Evolutionary conservation across 2,797 vertebrate genomes (phyloP), one percentile per base, ranked within the genome.

Genomic region (Sebastes flavidus): DNA sequence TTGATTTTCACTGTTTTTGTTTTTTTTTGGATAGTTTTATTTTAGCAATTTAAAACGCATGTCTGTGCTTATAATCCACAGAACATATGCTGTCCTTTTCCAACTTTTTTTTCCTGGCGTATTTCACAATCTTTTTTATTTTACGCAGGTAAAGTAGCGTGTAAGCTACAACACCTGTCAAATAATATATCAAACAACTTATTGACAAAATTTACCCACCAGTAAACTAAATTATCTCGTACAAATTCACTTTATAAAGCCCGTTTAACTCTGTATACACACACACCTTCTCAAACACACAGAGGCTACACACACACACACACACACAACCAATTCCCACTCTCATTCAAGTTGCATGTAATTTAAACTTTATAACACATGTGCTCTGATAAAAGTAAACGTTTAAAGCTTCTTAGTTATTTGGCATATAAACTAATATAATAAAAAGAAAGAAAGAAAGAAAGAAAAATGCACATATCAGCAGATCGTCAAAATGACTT

Each of bases 321-420:
- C 73, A 56, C 46, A 27, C 34, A 29, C 34, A 55, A 8, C 3
- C n/a, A 25, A 2, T n/a, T 20, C 61, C 8, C 72, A 60, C 46
- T 73, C 67, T 66, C 38, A 60, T 29, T 78, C 46, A 78, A 61
- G 24, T 66, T 86, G 71, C 63, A 65, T 80, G 72, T 69, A 52
- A 82, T 73, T 81, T 75, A 14, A 77, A 73, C 77, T 78, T 72
- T 56, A 12, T 20, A 76, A 77, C 76, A 66, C 56, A 22, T 74
- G 65, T 76, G 80, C 70, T 80, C 59, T 81, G 72, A 62, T 79
- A 65, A 42, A 80, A 73, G 65, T 34, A 22, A 76, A 80, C 16
- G 34, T 72, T 87, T 80, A 82, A 86, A 87, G 73, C 78, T 66
- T 72, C 8, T 82, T 38, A 25, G 25, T 80, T 72, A 75, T 86